phyloP scores from a whole-genome alignment of 2,797 vertebrate genomes.

The Setipinna tenuifilis region DNA sequence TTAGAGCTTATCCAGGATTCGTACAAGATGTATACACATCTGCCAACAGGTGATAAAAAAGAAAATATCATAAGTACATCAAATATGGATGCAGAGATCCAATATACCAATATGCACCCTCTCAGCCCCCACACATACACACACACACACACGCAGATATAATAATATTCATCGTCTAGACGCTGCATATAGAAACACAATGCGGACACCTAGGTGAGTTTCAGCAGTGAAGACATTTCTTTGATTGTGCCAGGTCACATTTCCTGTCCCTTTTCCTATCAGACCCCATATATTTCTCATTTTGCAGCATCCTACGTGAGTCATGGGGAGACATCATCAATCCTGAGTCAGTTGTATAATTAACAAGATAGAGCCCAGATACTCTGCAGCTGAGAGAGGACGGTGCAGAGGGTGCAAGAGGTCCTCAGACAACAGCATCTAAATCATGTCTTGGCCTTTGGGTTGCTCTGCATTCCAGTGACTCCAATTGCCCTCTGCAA shows the following conservation, averaged over 20 bases:
- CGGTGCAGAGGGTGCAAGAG: slow-evolving; percentile 54
- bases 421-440: slow-evolving; percentile 45
- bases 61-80: not conserved
- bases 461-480: not conserved
- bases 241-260: not conserved
- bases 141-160: not conserved
- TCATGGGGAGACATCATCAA: slow-evolving; percentile 56
- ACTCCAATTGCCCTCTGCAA: slow-evolving; percentile 43
- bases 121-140: not conserved
- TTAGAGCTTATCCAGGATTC: not conserved
- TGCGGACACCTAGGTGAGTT: too few species aligned
- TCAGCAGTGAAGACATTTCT: not conserved
- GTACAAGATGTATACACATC: not conserved
- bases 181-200: not conserved
- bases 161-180: not conserved
- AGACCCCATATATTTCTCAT: not conserved
- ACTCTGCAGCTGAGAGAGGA: slow-evolving; percentile 51
- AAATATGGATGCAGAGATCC: not conserved
- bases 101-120: not conserved
- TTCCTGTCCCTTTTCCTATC: not conserved
- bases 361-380: slow-evolving; percentile 59
- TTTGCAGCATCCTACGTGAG: slow-evolving; percentile 44
- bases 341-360: slow-evolving; percentile 59
- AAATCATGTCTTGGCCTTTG: slow-evolving; percentile 47
- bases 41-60: not conserved